Conservation (phyloP, 2,113 vertebrate genomes). For the Sinocyclocheilus maitianheensis region DNA sequence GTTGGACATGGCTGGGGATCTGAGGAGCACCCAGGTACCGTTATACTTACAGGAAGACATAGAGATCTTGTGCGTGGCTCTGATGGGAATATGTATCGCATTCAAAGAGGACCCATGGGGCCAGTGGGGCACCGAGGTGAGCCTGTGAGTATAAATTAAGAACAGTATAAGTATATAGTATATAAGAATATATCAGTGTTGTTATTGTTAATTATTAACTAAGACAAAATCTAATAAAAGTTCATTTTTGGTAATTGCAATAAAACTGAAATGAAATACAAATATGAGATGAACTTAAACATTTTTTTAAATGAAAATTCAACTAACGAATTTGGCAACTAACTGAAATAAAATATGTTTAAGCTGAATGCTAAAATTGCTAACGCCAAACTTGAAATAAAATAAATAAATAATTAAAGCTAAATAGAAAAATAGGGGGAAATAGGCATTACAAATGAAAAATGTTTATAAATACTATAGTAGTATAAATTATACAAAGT, state of each 20-base stretch:
- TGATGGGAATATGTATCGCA: slow-evolving; percentile 52
- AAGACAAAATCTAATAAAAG: no score
- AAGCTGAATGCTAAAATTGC: background rate
- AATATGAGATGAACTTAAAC: no score
- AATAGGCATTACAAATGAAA: background rate
- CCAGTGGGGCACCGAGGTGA: slow-evolving; percentile 74
- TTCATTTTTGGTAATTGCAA: background rate
- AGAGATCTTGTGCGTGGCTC: slow-evolving; percentile 49
- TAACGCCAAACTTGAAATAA: background rate
- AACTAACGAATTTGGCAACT: background rate
- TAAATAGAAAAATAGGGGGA: no score
- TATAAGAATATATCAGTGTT: background rate
- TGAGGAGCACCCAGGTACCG: slow-evolving; percentile 27
- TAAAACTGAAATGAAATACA: background rate
- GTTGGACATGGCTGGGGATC: background rate
- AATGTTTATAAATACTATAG: background rate
- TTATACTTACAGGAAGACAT: slow-evolving; percentile 51
- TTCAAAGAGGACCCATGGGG: slow-evolving; percentile 72
- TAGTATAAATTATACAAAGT: background rate
- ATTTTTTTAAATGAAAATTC: background rate
- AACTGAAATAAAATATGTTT: background rate
- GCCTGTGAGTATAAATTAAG: slow-evolving; percentile 38
- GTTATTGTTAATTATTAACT: background rate
- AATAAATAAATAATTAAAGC: background rate
- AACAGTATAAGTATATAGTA: no score